Base-by-base conservation (phyloP, 2,113 vertebrate species). In the Chauna torquata region DNA sequence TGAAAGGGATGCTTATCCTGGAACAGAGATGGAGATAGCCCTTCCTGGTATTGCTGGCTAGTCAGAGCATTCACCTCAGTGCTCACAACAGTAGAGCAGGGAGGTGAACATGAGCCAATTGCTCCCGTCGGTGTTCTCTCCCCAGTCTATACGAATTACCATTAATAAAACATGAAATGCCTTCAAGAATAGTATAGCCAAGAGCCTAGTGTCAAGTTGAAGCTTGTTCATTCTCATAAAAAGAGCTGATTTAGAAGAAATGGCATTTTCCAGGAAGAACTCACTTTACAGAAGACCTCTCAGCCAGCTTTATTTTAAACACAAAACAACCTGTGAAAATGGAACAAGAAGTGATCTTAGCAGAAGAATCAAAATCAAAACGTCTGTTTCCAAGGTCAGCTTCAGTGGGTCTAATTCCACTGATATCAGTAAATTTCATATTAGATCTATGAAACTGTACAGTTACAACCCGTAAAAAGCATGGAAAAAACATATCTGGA, bases 91-190 rank as follows among this genome's bases (percentile, higher is more conserved):
- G 96, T 92, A 88, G 71, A 93, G 66, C 85, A 71, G 71, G 71
- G 71, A 95, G 78, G 68, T 95, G 88, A 97, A 93, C 87, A 59
- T 58, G 69, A 96, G 59, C 79, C 92, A 95, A 72, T 92, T 92
- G 92, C 85, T 97, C 86, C 95, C 93, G 79, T 93, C 92, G 82
- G 18, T 77, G 90, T 79, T 91, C 62, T 90, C 78, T 92, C 75
- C 54, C 24, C 49, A 94, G 90, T 97, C 96, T 93, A 55, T 86
- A 86, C 88, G 90, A 96, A 94, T 97, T 95, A 88, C 62, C 92
- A 94, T 96, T 96, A 96, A 95, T 97, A 97, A 97, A 96, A 95
- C 58, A 94, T 92, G 94, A 96, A 96, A 95, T 96, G 96, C 94
- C 96, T 95, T 90, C 93, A 90, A 96, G 96, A 95, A 90, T 50